Percentiles rank a stretch among this genome's conserved stretches.
phyloP scores from a whole-genome alignment of 1,140 invertebrate species.

The Eueides isabella region DNA sequence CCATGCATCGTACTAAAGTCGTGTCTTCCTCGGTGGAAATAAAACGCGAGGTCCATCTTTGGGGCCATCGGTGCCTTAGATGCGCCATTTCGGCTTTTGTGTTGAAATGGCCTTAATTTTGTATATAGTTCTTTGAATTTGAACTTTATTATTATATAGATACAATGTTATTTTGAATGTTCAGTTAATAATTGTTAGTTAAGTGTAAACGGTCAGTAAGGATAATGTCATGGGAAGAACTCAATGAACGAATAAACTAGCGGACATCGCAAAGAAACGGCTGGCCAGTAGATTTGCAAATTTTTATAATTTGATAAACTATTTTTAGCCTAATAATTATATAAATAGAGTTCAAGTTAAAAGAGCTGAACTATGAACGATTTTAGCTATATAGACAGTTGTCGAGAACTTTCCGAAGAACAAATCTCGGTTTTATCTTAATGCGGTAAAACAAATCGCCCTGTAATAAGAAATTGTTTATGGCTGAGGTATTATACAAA shows the following conservation, averaged over 20 bases:
- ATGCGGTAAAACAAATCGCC: slow-evolving; percentile 37
- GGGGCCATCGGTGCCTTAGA: slow-evolving; percentile 78
- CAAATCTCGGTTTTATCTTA: slow-evolving; percentile 40
- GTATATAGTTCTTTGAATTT: slow-evolving; percentile 20
- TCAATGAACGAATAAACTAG: slow-evolving; percentile 78
- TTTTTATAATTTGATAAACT: slow-evolving; percentile 25
- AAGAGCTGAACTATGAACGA: slow-evolving; percentile 11
- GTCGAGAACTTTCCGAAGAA: slow-evolving; percentile 39
- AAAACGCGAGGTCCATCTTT: slow-evolving; percentile 79
- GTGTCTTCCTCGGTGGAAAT: slow-evolving; percentile 81
- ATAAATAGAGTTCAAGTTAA: slow-evolving; percentile 20
- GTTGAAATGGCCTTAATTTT: slow-evolving; percentile 46
- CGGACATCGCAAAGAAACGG: slow-evolving; percentile 76
- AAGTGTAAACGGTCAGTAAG: slow-evolving; percentile 51
- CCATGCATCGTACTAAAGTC: slow-evolving; percentile 76
- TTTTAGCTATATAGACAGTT: slow-evolving; percentile 38
- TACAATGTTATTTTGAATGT: slow-evolving; percentile 40
- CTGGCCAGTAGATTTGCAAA: slow-evolving; percentile 63
- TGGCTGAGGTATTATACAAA: slow-evolving; percentile 16
- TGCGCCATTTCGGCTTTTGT: slow-evolving; percentile 65
- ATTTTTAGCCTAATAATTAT: slow-evolving; percentile 26
- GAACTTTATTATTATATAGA: not conserved
- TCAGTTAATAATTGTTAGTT: slow-evolving; percentile 45
- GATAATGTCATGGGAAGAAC: slow-evolving; percentile 81
- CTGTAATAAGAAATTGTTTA: slow-evolving; percentile 31